Evolutionary conservation across 2,888 invertebrate species (phyloP), one percentile per base, ranked within the genome.

Genomic region (Physocephala rufipes): DNA sequence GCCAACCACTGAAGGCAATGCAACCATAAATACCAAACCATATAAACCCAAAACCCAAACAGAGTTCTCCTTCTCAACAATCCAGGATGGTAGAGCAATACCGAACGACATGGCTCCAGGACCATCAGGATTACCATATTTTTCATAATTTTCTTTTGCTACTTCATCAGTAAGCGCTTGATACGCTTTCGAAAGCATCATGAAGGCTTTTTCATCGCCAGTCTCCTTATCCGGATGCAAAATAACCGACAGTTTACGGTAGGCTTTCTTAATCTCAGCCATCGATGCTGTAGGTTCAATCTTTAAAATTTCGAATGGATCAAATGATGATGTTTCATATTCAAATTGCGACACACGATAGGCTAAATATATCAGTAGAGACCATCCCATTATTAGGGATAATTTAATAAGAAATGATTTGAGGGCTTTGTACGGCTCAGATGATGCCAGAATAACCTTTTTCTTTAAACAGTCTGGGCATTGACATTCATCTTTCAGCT

Each of bases 51-150:
- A 89, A 7, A 97, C 98, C 97, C 97, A 98, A 28, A 99, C 92
- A 77, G 98, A 98, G 85, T 99, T 99, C 87, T 99, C 97, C 85
- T 99, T 97, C 83, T 99, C 98, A 13, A 99, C 97, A 85, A 99
- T 97, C 99, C 99, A 99, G 69, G 99, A 98, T 7, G 99, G 99
- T 68, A 99, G 86, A 9, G 99, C 99, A 84, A 99, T 99, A 72
- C 99, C 99, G 90, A 99, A 99, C 80, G 96, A 96, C 92, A 97
- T 99, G 28, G 97, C 99, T 75, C 97, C 98, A 0, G 99, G 99
- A 2, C 99, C 99, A 89, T 99, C 99, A 1, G 99, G 99, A 88
- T 99, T 99, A 26, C 99, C 99, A 90, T 98, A 97, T 85, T 95
- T 95, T 84, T 99, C 97, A 96, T 97, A 99, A 87, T 99, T 99